Evolutionary conservation across 2,888 invertebrate genomes (phyloP), one percentile per base, ranked within the genome.

Genomic region (Arge pagana): DNA sequence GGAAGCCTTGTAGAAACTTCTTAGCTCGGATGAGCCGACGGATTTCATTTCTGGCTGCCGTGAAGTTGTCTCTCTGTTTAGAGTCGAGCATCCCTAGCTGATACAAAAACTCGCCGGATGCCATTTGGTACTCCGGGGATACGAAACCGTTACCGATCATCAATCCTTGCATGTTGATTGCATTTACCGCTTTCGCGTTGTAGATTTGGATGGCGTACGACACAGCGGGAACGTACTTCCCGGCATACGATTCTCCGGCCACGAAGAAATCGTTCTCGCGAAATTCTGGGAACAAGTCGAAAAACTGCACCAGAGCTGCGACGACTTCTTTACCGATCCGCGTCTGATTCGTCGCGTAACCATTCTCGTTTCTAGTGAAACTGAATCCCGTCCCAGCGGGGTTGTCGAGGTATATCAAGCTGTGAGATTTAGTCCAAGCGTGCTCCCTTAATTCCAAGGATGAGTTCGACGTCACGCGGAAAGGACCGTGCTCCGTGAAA

Each of bases 361-460:
- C 94, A 50, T 76, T 82, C 15, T 87, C 85, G 50, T 83, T 77
- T 3, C 86, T 83, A 0, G 95, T 93, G 67, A 93, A 95, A 77
- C 95, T 95, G 71, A 88, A 96, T 0, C 96, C 96, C 2, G 93
- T 89, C 1, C 94, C 93, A 1, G 92, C 96, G 0, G 96, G 96
- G 75, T 93, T 96, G 73, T 96, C 96, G 51, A 96, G 89, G 72
- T 91, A 96, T 49, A 96, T 82, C 33, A 96, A 77, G 62, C 88
- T 86, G 72, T 91, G 90, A 7, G 84, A 85, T 31, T 83, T 77
- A 50, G 85, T 87, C 96, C 96, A 96, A 7, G 88, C 84, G 62
- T 87, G 88, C 62, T 88, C 83, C 31, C 92, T 82, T 57, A 83
- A 78, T 58, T 80, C 78, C 43, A 88, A 73, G 62, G 71, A 74